Conservation (phyloP, 2,888 invertebrate genomes). For the Oscheius sp. region DNA sequence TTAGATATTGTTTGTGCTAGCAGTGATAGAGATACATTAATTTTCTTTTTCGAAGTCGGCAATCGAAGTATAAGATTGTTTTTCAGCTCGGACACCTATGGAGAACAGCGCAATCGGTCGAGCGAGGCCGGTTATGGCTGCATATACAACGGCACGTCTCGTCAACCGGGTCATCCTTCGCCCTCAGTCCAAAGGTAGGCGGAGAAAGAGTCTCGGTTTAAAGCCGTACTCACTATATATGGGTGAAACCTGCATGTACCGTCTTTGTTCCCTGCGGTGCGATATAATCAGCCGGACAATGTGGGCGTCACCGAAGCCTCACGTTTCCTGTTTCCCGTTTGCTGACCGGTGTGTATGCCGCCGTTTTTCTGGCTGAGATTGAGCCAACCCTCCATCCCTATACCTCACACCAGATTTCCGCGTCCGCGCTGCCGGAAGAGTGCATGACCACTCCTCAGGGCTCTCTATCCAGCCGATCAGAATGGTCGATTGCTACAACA, state of each 20-base stretch:
- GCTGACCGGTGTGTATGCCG: constrained; percentile 28
- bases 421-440: constrained; percentile 19
- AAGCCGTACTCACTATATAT: not conserved
- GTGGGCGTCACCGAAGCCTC: constrained; percentile 8
- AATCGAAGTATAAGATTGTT: not conserved
- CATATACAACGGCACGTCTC: not conserved
- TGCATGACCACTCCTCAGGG: constrained; percentile 11
- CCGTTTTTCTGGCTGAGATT: constrained; percentile 32
- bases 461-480: not conserved
- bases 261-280: constrained; percentile 12
- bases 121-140: constrained; percentile 8
- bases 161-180: constrained; percentile 5
- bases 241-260: constrained; percentile 7
- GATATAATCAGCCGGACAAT: constrained; percentile 28
- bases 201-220: not conserved
- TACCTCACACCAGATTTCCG: constrained; percentile 30
- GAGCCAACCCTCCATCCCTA: constrained; percentile 21
- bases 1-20: no score
- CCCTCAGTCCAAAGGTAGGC: constrained; percentile 22
- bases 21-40: no score
- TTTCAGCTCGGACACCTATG: constrained; percentile 24
- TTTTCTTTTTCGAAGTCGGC: no score
- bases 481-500: constrained; percentile 28
- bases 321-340: constrained; percentile 32
- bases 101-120: not conserved